Evolutionary conservation across 1,140 invertebrate species (phyloP).

Genomic region (Cyrtorhinus lividipennis): DNA sequence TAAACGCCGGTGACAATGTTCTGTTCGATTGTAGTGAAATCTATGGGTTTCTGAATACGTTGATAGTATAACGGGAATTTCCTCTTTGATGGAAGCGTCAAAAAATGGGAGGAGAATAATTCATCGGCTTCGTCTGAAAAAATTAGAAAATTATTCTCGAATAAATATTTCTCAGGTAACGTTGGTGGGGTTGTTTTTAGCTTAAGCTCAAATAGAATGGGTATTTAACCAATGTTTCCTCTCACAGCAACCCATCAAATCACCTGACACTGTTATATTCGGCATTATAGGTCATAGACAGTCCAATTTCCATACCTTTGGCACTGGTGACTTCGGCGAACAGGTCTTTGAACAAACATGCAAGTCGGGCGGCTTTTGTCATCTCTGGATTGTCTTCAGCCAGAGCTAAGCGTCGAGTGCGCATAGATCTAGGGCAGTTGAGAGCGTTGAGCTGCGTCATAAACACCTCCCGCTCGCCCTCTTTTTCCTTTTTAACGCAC

Average conservation of each 20-base stretch:
- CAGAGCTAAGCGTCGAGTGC: conserved; percentile 58
- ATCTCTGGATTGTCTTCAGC: conserved; percentile 74
- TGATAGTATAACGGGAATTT: conserved; percentile 53
- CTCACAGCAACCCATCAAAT: too few species aligned
- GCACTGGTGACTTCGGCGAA: conserved; percentile 41
- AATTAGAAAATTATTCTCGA: conserved; percentile 25
- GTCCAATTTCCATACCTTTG: conserved; percentile 35
- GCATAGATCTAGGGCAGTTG: conserved; percentile 52
- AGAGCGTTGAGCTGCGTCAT: conserved; percentile 56
- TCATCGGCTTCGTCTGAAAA: conserved; percentile 54
- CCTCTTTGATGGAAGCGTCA: conserved; percentile 51
- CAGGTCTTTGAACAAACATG: conserved; percentile 57
- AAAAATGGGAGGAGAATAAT: conserved; percentile 41
- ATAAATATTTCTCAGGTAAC: too few species aligned
- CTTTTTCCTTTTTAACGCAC: neutral
- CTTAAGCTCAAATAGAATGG: too few species aligned
- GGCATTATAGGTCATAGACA: too few species aligned
- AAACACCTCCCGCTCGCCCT: conserved; percentile 38
- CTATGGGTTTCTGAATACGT: conserved; percentile 51
- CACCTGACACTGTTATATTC: too few species aligned
- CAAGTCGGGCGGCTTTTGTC: conserved; percentile 61
- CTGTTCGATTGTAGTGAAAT: conserved; percentile 60
- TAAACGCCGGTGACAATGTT: conserved; percentile 71
- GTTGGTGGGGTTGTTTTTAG: too few species aligned
- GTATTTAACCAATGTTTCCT: too few species aligned